Evolutionary conservation across 2,888 invertebrate species (phyloP), one percentile per base, ranked within the genome.

Genomic region (Ptilodon capucinus): DNA sequence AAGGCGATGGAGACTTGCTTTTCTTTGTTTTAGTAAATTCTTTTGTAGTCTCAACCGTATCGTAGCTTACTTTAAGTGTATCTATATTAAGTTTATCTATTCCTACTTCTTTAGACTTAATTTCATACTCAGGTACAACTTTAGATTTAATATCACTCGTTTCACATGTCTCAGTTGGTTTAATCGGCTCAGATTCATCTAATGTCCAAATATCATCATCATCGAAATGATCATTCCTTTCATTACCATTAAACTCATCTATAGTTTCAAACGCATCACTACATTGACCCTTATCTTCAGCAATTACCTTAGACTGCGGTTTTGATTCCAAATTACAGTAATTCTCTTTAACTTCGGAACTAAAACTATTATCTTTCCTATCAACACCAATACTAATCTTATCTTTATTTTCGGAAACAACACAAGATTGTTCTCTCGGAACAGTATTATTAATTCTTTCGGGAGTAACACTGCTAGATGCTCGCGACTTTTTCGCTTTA

Each of bases 1-100:
- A 83, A 14, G 83, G 82, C 14, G 84, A 83, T 4, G 77, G 56
- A 1, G 84, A 82, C 64, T 87, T 89, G 47, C 71, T 74, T 72
- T 88, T 89, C 55, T 73, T 77, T 2, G 75, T 48, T 60, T 81
- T 84, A 16, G 71, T 59, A 1, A 66, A 57, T 50, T 84, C 84
- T 64, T 76, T 84, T 14, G 63, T 46, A 48, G 18, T 73, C 47
- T 76, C 78, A 39, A 58, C 60, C 19, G 47, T 67, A 30, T 57
- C 59, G 4, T 50, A 45, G 47, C 60, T 51, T 30, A 46, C 50
- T 63, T 63, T 68, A 8, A 57, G 48, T 23, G 52, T 51, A 54
- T 69, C 56, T n/a, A 41, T 47, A 36, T 53, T 54, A 42, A 54
- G 52, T 45, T 61, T 55, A 14, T 66, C 66, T 42, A 56, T 54